Conservation (phyloP, 2,888 invertebrate genomes). For the Diaphora mendica region DNA sequence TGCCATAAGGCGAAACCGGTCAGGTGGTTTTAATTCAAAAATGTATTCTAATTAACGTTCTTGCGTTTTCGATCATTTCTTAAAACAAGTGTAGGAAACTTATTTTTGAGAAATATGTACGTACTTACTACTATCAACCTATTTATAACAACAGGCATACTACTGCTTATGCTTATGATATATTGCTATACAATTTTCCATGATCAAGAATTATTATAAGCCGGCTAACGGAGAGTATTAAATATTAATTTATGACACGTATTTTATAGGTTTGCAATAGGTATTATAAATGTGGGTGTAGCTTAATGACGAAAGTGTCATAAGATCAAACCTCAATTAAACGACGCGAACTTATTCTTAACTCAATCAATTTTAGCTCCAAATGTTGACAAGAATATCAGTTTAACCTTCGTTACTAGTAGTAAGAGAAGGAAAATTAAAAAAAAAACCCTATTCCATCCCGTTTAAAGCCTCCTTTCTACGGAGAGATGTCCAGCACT, state of each 20-base stretch:
- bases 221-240: neutral
- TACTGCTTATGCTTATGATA: neutral
- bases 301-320: neutral
- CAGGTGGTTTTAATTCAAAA: too few species aligned
- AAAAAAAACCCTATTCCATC: too few species aligned
- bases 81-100: too few species aligned
- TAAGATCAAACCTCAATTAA: neutral
- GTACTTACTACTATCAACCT: too few species aligned
- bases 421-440: too few species aligned
- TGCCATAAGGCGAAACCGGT: too few species aligned
- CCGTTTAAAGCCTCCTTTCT: too few species aligned
- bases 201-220: neutral
- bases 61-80: too few species aligned
- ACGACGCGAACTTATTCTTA: neutral
- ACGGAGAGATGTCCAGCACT: too few species aligned
- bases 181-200: neutral
- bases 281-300: neutral
- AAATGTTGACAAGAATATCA: neutral
- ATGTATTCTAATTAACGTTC: too few species aligned
- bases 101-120: neutral
- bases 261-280: neutral
- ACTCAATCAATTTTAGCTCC: neutral
- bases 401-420: neutral
- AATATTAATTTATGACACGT: neutral
- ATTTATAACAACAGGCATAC: neutral